Percentiles rank a stretch among this genome's conserved stretches.
Conservation (phyloP, 2,888 invertebrate species). For the Synergus itoensis region DNA sequence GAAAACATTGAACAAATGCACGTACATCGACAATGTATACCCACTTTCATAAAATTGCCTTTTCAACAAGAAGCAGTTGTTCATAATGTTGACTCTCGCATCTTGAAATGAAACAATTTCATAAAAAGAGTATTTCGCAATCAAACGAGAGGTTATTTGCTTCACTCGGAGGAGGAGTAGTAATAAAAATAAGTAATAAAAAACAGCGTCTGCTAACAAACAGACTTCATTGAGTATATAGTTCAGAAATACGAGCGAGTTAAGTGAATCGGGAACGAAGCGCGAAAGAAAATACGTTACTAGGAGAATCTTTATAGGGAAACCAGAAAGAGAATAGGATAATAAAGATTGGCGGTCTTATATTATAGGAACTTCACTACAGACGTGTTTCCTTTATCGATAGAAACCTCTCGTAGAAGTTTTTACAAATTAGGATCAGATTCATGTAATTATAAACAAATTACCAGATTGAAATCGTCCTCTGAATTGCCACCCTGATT, state of each 20-base stretch:
- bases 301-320: neutral
- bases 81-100: conserved; percentile 18
- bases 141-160: conserved; percentile 12
- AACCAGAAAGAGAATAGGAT: conserved; percentile 22
- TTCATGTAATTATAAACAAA: neutral
- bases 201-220: neutral
- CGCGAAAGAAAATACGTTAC: neutral
- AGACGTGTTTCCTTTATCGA: conserved; percentile 17
- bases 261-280: neutral
- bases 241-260: conserved; percentile 2
- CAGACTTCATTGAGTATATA: neutral
- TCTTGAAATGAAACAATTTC: conserved; percentile 27
- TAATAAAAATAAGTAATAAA: conserved; percentile 9
- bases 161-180: conserved; percentile 43
- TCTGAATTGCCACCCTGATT: too few relatives aligned
- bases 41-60: neutral
- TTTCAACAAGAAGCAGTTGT: conserved; percentile 27
- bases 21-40: neutral
- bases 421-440: conserved; percentile 16
- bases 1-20: conserved; percentile 4
- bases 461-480: neutral
- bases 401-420: conserved; percentile 20
- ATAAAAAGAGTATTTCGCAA: conserved; percentile 8
- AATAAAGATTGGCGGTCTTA: conserved; percentile 21
- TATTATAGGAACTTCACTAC: neutral